Base-by-base conservation (phyloP, 2,888 invertebrate genomes). In the Timema podura region DNA sequence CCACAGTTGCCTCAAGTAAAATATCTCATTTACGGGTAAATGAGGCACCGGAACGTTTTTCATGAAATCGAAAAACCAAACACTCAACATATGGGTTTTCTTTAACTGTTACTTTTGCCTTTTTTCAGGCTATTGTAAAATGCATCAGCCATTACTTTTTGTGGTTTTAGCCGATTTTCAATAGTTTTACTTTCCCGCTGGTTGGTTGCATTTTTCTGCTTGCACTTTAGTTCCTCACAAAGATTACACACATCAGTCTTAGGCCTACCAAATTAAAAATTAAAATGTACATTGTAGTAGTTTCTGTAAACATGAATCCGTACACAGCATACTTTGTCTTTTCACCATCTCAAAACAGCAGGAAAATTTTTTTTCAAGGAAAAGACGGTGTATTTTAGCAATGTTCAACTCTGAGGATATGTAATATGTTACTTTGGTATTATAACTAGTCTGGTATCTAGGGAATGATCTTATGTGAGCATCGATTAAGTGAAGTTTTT, bases 251-350 rank as follows among this genome's bases (percentile, higher is more conserved):
- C n/a, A n/a, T n/a, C n/a, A n/a, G n/a, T n/a, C n/a, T n/a, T n/a
- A n/a, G n/a, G n/a, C 10, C 54, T 54, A 54, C 54, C 11, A 54
- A 54, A 54, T 54, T 54, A 15, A 7, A 54, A 54, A 54, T 54
- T 54, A 16, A 54, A 54, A 54, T 54, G 54, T 54, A 6, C 54
- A 54, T 15, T 54, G 11, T 54, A 54, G 11, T 54, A 54, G 54
- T 54, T 54, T 54, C 54, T 54, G 10, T 54, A 54, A 54, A 54
- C 54, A 10, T 54, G 54, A 15, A 54, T 54, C n/a, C n/a, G 54
- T 16, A 54, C 54, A 54, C 54, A 54, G 16, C 54, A 54, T 15
- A 54, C 54, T 54, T 54, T 54, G 6, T 10, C 54, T 54, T 10
- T 7, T 54, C 11, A 54, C 49, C 9, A 9, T 6, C 16, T 10